These are phyloP conservation scores for Epicampocera succincta DNA, from an alignment of 2,888 invertebrate species.

Conservation along the genomic window DNA sequence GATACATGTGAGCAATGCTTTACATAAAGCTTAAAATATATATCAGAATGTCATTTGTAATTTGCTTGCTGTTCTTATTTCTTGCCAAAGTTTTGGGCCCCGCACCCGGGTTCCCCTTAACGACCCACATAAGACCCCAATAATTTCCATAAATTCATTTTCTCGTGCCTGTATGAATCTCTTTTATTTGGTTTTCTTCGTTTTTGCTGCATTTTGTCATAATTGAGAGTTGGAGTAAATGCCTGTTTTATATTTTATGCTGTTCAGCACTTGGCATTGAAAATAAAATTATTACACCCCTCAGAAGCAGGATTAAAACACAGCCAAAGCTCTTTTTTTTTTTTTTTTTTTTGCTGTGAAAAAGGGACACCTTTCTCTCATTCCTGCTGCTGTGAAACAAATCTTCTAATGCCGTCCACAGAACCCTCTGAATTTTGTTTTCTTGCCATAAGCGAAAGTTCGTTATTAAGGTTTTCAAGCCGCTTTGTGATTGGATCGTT, in stretches of 20 bases:
- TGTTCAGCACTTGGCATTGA: constrained; percentile 62
- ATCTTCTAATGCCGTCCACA: constrained; percentile 70
- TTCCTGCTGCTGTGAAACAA: constrained; percentile 70
- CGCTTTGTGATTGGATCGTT: constrained; percentile 78
- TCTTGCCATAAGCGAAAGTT: constrained; percentile 47
- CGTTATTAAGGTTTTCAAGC: constrained; percentile 76
- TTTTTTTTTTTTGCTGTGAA: background rate
- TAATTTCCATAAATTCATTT: constrained; percentile 44
- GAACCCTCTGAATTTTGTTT: constrained; percentile 43
- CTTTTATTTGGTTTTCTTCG: background rate
- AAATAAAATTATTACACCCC: constrained; percentile 79
- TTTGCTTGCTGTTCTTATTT: constrained; percentile 1
- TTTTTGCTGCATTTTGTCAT: constrained; percentile 35
- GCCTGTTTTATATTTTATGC: constrained; percentile 48
- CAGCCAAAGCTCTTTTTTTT: constrained; percentile 29
- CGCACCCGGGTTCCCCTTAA: constrained; percentile 42
- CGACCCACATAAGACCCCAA: constrained; percentile 66
- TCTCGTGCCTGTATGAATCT: background rate
- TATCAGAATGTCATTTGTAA: constrained; percentile 55
- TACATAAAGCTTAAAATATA: constrained; percentile 30
- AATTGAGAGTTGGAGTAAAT: constrained; percentile 60
- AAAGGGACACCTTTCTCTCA: constrained; percentile 9
- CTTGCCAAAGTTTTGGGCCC: constrained; percentile 14
- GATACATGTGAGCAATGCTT: background rate
- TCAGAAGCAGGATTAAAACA: constrained; percentile 72